Percentiles rank a stretch among this genome's conserved stretches.
phyloP scores from a whole-genome alignment of 2,888 invertebrate species.

The Linyphia triangularis region DNA sequence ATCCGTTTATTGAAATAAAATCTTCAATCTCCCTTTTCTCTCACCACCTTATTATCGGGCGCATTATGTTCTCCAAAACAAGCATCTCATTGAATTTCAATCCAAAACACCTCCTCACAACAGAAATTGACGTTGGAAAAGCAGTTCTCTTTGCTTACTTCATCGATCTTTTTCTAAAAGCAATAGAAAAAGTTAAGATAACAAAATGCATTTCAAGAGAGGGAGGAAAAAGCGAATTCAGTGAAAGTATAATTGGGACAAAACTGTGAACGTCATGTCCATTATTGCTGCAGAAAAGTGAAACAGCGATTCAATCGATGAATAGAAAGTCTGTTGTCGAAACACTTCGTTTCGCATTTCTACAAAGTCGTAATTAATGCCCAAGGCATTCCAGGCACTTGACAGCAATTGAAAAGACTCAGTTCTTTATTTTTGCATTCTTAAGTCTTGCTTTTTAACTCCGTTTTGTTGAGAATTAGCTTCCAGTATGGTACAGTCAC shows the following conservation, averaged over 20 bases:
- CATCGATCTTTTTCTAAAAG: background rate
- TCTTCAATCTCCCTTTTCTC: too few relatives aligned
- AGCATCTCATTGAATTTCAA: too few relatives aligned
- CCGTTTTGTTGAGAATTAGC: slow-evolving; percentile 1
- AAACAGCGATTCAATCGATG: background rate
- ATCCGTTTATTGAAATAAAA: too few relatives aligned
- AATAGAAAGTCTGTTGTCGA: background rate
- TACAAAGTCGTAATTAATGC: slow-evolving; percentile 44
- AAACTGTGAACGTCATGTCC: slow-evolving; percentile 23
- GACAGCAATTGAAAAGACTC: slow-evolving; percentile 33
- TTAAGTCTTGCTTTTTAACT: background rate
- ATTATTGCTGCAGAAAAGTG: slow-evolving; percentile 4
- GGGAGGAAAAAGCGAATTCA: background rate
- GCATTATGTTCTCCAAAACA: too few relatives aligned
- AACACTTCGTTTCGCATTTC: slow-evolving; percentile 12
- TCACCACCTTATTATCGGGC: too few relatives aligned
- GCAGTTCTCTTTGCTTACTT: background rate
- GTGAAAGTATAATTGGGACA: background rate
- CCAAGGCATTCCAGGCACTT: background rate
- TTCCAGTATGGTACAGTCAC: background rate
- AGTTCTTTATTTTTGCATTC: background rate
- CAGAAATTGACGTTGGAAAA: background rate
- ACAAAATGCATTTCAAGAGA: background rate
- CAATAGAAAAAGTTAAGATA: too few relatives aligned
- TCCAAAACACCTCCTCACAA: background rate